Evolutionary conservation across 1,140 invertebrate genomes (phyloP).

Genomic region (Bicyclus anynana): DNA sequence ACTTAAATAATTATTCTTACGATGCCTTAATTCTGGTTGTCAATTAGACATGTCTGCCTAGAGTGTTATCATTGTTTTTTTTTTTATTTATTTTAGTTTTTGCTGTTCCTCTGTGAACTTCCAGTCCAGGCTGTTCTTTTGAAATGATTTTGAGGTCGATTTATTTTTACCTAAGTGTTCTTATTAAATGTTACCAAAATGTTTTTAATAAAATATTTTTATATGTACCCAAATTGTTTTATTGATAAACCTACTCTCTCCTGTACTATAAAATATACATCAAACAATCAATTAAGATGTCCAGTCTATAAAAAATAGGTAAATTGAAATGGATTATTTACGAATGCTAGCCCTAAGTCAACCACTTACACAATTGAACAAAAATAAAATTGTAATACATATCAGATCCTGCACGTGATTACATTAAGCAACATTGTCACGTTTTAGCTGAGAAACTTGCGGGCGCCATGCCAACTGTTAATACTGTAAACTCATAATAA

Average conservation of each 20-base stretch:
- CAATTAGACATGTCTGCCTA: conserved; percentile 78
- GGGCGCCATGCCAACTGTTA: conserved; percentile 29
- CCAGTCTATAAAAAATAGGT: no score
- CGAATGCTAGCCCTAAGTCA: no score
- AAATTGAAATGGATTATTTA: no score
- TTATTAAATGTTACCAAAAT: conserved; percentile 80
- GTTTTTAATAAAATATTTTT: conserved; percentile 80
- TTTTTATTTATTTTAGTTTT: conserved; percentile 74
- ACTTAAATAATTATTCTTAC: conserved; percentile 79
- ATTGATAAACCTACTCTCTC: conserved; percentile 22
- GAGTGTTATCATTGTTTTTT: conserved; percentile 76
- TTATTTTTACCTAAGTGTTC: conserved; percentile 80
- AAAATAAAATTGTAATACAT: conserved; percentile 38
- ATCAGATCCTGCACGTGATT: conserved; percentile 31
- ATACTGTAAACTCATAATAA: not conserved
- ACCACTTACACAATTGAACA: not conserved
- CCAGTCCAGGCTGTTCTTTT: conserved; percentile 78
- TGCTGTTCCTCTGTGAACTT: conserved; percentile 77
- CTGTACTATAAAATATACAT: no score
- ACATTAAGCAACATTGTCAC: conserved; percentile 37
- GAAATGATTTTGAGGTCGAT: conserved; percentile 78
- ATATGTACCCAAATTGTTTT: conserved; percentile 70
- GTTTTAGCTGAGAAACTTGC: no score
- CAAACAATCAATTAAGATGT: no score
- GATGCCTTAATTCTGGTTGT: conserved; percentile 80